Evolutionary conservation across 2,888 invertebrate genomes (phyloP).

Genomic region (Campopleginae sp.): DNA sequence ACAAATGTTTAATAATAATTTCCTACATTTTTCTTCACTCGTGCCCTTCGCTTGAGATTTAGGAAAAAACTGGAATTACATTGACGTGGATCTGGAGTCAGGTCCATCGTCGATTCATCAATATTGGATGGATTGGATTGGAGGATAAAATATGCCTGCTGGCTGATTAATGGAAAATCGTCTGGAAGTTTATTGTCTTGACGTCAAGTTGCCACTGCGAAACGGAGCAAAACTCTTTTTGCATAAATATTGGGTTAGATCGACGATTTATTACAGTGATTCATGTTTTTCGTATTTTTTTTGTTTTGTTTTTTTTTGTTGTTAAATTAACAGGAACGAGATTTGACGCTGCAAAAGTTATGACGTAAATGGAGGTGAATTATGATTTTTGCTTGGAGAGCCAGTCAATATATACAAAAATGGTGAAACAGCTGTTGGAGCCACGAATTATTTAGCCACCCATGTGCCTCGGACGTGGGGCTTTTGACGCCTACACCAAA

Average conservation of each 20-base stretch:
- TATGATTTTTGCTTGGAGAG: constrained; percentile 11
- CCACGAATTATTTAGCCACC: constrained; percentile 77
- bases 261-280: not conserved
- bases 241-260: not conserved
- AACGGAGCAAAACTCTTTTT: too few species aligned
- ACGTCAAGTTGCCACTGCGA: not conserved
- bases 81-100: too few species aligned
- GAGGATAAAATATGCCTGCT: constrained; percentile 5
- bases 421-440: constrained; percentile 46
- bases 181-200: constrained; percentile 6
- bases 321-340: not conserved
- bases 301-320: not conserved
- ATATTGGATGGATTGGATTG: not conserved
- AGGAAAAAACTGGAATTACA: too few species aligned
- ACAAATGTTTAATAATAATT: too few species aligned
- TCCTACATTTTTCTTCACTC: too few species aligned
- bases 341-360: not conserved
- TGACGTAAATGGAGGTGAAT: not conserved
- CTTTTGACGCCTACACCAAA: constrained; percentile 73
- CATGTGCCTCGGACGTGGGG: constrained; percentile 66
- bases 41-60: not conserved
- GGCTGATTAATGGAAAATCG: constrained; percentile 7
- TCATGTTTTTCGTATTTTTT: not conserved
- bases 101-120: not conserved
- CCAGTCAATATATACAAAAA: constrained; percentile 18